phyloP scores from a whole-genome alignment of 1,140 invertebrate species.

The Drosophila pallidifrons region DNA sequence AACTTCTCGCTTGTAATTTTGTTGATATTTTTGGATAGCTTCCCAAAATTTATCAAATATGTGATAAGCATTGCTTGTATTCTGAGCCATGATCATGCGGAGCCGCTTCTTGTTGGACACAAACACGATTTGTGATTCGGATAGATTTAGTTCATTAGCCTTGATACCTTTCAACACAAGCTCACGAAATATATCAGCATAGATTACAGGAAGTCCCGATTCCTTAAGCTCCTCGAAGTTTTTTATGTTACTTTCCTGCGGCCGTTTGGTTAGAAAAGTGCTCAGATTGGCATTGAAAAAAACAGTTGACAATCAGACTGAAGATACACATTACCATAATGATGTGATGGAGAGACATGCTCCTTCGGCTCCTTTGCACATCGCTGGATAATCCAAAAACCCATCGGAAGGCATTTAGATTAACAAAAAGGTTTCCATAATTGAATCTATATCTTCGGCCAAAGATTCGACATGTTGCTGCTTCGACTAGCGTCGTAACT shows the following conservation, averaged over 20 bases:
- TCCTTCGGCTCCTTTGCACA: background rate
- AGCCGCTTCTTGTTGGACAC: background rate
- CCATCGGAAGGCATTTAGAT: slow-evolving; percentile 31
- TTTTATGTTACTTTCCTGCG: background rate
- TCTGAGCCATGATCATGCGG: background rate
- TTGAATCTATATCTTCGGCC: background rate
- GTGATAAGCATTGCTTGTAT: slow-evolving; percentile 12
- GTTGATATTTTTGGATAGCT: background rate
- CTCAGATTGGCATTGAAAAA: slow-evolving; percentile 57
- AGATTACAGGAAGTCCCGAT: background rate
- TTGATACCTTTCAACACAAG: too few relatives aligned
- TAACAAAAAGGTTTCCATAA: slow-evolving; percentile 29
- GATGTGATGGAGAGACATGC: slow-evolving; percentile 25
- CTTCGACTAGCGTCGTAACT: slow-evolving; percentile 27
- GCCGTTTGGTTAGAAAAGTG: slow-evolving; percentile 36
- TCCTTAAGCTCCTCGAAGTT: slow-evolving; percentile 34
- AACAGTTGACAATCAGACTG: slow-evolving; percentile 39
- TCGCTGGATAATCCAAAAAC: slow-evolving; percentile 38
- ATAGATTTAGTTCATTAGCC: background rate
- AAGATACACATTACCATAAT: slow-evolving; percentile 53
- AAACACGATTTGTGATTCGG: background rate
- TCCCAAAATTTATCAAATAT: background rate
- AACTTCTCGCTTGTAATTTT: too few relatives aligned
- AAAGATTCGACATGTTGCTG: background rate
- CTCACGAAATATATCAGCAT: background rate